Evolutionary conservation across 2,888 invertebrate genomes (phyloP), one percentile per base, ranked within the genome.

Genomic region (Cacoxenus indagator): DNA sequence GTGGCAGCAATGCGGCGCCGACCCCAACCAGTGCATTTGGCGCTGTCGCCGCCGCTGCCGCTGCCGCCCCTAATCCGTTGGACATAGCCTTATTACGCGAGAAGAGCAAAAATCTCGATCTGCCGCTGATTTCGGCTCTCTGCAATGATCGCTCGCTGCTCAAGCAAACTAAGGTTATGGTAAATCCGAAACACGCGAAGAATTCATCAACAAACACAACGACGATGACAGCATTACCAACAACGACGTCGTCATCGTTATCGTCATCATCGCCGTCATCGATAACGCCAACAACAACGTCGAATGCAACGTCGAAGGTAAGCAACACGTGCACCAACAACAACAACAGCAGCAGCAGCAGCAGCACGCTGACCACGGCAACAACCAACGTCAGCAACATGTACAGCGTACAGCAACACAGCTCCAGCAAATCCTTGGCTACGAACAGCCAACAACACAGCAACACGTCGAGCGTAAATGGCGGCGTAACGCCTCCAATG

Each of bases 101-200:
- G 88, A 95, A 96, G 89, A 96, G 95, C 89, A 94, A 94, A 86
- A 94, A 96, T 86, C 90, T 96, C 83, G 96, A 96, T 89, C 90
- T 97, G 87, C 97, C 97, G 22, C 90, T 98, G 71, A 96, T 97
- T 85, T 95, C 96, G 70, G 97, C 97, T 14, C 90, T 97, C 77
- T 97, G 96, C 90, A 97, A 97, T 87, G 97, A 97, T 88, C 92
- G 95, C 69, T 95, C 96, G 70, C 90, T 97, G 82, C 90, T 96
- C 70, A 95, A 95, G 88, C 96, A 96, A 89, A 96, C 95, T 64
- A 95, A 95, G 87, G 95, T 95, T 24, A 94, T 94, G 85, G 94
- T 93, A 74, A 91, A 93, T 90, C 93, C 94, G 66, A 94, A 93
- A 87, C 91, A 91, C 82, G 90, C 91, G 31, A 71, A 77, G 67